phyloP scores from a whole-genome alignment of 2,888 invertebrate species.

The Melinaea menophilus region DNA sequence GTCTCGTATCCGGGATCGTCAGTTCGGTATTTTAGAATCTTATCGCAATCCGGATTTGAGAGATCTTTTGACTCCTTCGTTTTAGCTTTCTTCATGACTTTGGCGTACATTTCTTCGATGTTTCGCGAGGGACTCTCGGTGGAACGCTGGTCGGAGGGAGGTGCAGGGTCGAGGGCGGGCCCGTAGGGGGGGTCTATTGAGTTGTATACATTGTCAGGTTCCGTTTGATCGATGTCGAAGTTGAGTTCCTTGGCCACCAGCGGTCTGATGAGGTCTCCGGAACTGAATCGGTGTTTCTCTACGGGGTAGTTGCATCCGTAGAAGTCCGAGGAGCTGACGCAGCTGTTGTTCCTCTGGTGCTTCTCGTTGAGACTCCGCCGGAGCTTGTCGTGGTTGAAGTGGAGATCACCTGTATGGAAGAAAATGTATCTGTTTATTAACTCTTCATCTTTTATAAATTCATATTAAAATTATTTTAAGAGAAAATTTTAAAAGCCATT shows the following conservation, averaged over 20 bases:
- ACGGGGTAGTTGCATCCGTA: constrained; percentile 76
- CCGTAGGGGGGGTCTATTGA: constrained; percentile 61
- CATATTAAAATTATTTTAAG: no score
- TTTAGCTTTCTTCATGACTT: constrained; percentile 86
- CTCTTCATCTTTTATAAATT: no score
- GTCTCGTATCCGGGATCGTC: constrained; percentile 76
- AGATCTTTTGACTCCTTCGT: constrained; percentile 60
- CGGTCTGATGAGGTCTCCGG: constrained; percentile 69
- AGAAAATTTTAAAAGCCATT: no score
- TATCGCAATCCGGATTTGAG: constrained; percentile 42
- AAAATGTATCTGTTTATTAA: neutral
- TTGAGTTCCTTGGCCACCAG: constrained; percentile 68
- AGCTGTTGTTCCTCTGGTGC: constrained; percentile 74
- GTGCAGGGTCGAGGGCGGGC: constrained; percentile 50
- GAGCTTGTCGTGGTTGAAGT: constrained; percentile 67
- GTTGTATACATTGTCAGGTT: constrained; percentile 64
- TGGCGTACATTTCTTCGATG: constrained; percentile 94
- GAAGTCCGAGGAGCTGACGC: constrained; percentile 74
- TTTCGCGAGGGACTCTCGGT: constrained; percentile 81
- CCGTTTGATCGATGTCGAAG: constrained; percentile 63
- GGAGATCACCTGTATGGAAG: constrained; percentile 59
- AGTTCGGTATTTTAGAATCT: constrained; percentile 52
- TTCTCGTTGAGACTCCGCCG: constrained; percentile 73
- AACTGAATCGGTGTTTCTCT: constrained; percentile 72
- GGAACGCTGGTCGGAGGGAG: constrained; percentile 54